Evolutionary conservation across 2,113 vertebrate species (phyloP).

Genomic region (Hemiscyllium ocellatum): DNA sequence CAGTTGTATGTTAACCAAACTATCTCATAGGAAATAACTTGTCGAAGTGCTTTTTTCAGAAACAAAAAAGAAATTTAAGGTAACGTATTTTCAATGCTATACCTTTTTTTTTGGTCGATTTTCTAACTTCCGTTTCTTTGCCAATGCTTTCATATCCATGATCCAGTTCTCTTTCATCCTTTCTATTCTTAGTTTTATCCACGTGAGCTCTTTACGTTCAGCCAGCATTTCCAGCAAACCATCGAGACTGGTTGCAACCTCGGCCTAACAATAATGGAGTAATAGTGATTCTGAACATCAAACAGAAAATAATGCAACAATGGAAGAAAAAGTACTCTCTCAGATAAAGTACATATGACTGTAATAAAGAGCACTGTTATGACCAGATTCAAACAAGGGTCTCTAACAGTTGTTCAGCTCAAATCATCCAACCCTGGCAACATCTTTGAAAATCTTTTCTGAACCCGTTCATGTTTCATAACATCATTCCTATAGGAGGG

Average conservation of each 20-base stretch:
- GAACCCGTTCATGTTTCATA: too few relatives aligned
- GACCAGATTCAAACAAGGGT: too few relatives aligned
- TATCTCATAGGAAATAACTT: neutral
- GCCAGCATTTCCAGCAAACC: conserved; percentile 18
- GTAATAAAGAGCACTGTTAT: neutral
- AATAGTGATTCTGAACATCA: neutral
- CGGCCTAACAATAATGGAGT: neutral
- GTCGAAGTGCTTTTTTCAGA: neutral
- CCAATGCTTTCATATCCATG: neutral
- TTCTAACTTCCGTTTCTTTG: conserved; percentile 32
- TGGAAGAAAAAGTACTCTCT: neutral
- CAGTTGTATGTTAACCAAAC: neutral
- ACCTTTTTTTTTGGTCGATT: conserved; percentile 36
- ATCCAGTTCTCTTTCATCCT: conserved; percentile 37
- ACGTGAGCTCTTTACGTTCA: conserved; percentile 33
- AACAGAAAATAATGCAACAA: neutral
- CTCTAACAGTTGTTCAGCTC: too few relatives aligned
- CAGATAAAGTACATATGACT: too few relatives aligned
- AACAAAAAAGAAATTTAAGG: neutral
- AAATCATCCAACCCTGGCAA: too few relatives aligned
- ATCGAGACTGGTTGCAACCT: conserved; percentile 9
- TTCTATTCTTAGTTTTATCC: conserved; percentile 36
- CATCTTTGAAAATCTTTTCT: too few relatives aligned
- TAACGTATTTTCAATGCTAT: neutral
- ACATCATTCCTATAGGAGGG: too few relatives aligned